Evolutionary conservation across 2,797 vertebrate species (phyloP), one percentile per base, ranked within the genome.

Genomic region (Lepus townsendii): DNA sequence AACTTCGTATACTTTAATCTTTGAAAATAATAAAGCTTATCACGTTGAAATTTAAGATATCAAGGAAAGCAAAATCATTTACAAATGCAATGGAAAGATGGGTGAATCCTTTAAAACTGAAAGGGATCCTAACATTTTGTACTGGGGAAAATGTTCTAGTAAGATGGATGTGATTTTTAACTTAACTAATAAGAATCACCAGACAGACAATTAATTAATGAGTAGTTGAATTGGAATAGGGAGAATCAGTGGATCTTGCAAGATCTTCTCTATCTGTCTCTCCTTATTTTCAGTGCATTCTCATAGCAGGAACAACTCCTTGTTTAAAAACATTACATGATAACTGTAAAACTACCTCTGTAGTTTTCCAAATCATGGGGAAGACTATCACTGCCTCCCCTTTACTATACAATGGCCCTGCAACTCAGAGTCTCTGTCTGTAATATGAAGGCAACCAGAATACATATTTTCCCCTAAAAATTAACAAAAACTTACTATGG

Each of bases 11-110:
- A 52, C 20, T 71, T 42, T 42, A 73, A 68, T 35, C n/a, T 68
- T 91, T 47, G 89, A 79, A 92, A 91, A 69, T 75, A 91, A 69
- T 73, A 26, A 91, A 87, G 19, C 38, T 13, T 32, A 86, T 12
- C 27, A 38, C 42, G 20, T 30, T 85, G 35, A 88, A 93, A 93
- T 83, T 8, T 78, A n/a, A 91, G 22, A 35, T 35, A 54, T 3
- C 52, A 60, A 88, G 66, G 26, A 32, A 20, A 78, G 22, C 84
- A 20, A 35, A 80, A 76, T 82, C 52, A 63, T 62, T 12, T 32
- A 19, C 30, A 66, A 79, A 2, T 78, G 50, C 12, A 91, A 76
- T 76, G 32, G 22, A 63, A 16, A 88, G 63, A 92, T 57, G 50
- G 5, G 52, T 68, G 11, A 54, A 35, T 20, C 75, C 22, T 83